Evolutionary conservation across 2,797 vertebrate genomes (phyloP), one percentile per base, ranked within the genome.

Genomic region (Microchirus variegatus): DNA sequence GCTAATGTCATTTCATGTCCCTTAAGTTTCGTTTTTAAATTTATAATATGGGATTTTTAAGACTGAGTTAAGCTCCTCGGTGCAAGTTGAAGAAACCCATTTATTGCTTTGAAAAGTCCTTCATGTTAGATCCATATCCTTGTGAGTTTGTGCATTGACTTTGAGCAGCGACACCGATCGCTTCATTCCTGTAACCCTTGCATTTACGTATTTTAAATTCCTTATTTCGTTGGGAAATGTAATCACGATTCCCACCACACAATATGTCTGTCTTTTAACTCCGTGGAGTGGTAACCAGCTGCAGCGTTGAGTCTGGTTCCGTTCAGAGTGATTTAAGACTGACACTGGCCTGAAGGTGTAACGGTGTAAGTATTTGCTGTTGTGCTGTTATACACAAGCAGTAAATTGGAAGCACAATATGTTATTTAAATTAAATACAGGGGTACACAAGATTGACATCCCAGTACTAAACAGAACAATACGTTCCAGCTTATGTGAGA

Each of bases 371-470:
- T 45, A 63, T 53, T 76, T 59, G 16, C 52, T 56, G 50, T 61
- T 60, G 37, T 71, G 16, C 54, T 71, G 55, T 68, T 64, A 59
- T 50, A 68, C 59, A 62, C 46, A 46, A 47, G 55, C 42, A 0
- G 55, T 63, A 60, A 75, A 83, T 70, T 70, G 42, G 70, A 80
- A 70, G 59, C 65, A 81, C 26, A 48, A 73, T 49, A 49, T 54
- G 46, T 57, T 35, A 18, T 69, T 70, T 63, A 62, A 53, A 78
- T 59, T 44, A 26, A 49, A 72, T 64, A 66, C 55, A 50, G 52
- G 52, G 46, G 60, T 10, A 46, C 18, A 53, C 42, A 63, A 45
- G 22, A 56, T 59, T 52, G 1, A 19, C 41, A 44, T 17, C 43
- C 13, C 22, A 52, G 15, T 7, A n/a, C 41, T 41, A 35, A 44